These are phyloP conservation scores for Heliornis fulica DNA, from an alignment of 2,113 vertebrate species.

Conservation along the genomic window DNA sequence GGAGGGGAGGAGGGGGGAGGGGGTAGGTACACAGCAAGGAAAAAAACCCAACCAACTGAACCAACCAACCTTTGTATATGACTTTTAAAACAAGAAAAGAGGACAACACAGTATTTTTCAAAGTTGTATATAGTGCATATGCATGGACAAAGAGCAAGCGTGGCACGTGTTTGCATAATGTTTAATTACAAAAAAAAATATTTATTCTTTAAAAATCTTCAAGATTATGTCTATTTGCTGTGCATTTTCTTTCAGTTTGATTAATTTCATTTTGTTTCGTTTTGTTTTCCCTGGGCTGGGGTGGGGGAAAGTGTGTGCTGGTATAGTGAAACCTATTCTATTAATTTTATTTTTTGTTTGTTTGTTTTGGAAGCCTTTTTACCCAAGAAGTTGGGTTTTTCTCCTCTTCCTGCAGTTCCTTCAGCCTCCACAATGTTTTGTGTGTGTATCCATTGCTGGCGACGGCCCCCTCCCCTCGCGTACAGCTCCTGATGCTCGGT, in stretches of 20 bases:
- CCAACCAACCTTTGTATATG: conserved; percentile 79
- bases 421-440: conserved; percentile 23
- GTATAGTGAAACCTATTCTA: conserved; percentile 14
- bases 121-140: conserved; percentile 99
- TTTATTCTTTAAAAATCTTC: conserved; percentile 99
- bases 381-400: conserved; percentile 36
- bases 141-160: conserved; percentile 96
- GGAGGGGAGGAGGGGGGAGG: conserved; percentile 43
- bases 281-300: conserved; percentile 54
- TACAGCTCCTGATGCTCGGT: not conserved
- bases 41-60: not conserved
- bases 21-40: conserved; percentile 55
- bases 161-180: conserved; percentile 99
- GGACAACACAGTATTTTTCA: conserved; percentile 95
- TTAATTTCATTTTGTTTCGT: conserved; percentile 39
- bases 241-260: conserved; percentile 82
- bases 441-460: conserved; percentile 50
- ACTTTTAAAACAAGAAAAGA: conserved; percentile 87
- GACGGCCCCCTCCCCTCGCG: not conserved
- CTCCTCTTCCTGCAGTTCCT: conserved; percentile 32
- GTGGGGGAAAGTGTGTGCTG: conserved; percentile 65
- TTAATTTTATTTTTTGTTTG: not conserved
- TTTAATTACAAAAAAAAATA: conserved; percentile 96
- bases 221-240: conserved; percentile 91
- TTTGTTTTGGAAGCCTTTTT: conserved; percentile 32